Conservation (phyloP, 2,888 invertebrate genomes). For the Nymphalis urticae region DNA sequence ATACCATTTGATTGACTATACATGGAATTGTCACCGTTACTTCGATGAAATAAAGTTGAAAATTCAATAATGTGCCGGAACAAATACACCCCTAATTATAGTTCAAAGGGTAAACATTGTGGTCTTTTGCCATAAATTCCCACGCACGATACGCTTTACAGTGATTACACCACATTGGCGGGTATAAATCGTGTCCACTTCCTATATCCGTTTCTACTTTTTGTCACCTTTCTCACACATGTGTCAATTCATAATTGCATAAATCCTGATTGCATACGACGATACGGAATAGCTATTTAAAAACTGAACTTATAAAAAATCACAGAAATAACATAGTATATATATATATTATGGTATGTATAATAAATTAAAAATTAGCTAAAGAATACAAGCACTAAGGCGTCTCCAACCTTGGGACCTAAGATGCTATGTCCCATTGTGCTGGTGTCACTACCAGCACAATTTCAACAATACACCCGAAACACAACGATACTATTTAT, state of each 20-base stretch:
- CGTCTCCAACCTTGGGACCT: too few relatives aligned
- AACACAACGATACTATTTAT: too few relatives aligned
- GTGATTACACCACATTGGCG: slow-evolving; percentile 41
- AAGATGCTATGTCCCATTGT: too few relatives aligned
- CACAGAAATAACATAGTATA: too few relatives aligned
- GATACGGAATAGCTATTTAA: too few relatives aligned
- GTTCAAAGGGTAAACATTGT: slow-evolving; percentile 52
- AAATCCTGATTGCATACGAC: too few relatives aligned
- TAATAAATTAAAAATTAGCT: too few relatives aligned
- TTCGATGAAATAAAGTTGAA: background rate
- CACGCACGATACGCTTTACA: slow-evolving; percentile 49
- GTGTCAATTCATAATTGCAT: slow-evolving; percentile 2
- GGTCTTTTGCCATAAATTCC: slow-evolving; percentile 55
- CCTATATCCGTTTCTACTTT: slow-evolving; percentile 38
- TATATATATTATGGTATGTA: too few relatives aligned
- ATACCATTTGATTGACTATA: background rate
- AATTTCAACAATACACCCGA: too few relatives aligned
- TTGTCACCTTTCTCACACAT: slow-evolving; percentile 26
- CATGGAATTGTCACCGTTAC: background rate
- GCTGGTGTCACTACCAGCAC: too few relatives aligned
- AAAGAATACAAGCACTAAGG: too few relatives aligned
- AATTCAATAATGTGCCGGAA: background rate
- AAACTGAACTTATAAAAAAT: too few relatives aligned
- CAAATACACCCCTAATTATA: slow-evolving; percentile 36
- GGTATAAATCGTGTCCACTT: slow-evolving; percentile 40